phyloP scores from a whole-genome alignment of 2,797 vertebrate genomes.

The Catostomus latipinnis region DNA sequence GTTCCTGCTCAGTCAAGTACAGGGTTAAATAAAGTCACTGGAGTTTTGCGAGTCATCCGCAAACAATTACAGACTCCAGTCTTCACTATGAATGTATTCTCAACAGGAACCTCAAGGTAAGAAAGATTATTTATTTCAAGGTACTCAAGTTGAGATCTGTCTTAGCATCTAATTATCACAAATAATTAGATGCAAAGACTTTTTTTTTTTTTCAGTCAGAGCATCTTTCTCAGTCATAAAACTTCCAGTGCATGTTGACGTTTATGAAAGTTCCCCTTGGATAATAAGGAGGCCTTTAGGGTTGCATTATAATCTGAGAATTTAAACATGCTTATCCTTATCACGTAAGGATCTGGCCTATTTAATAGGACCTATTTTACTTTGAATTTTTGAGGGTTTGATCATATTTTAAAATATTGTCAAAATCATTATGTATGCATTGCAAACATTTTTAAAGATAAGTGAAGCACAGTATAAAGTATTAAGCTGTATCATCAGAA shows the following conservation, averaged over 20 bases:
- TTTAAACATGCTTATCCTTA: constrained; percentile 9
- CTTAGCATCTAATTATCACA: constrained; percentile 28
- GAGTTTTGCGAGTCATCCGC: constrained; percentile 1
- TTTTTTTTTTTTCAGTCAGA: too few species aligned
- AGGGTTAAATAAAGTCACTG: constrained; percentile 36
- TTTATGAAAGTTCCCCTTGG: constrained; percentile 7
- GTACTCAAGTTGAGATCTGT: constrained; percentile 44
- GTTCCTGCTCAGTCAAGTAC: constrained; percentile 13
- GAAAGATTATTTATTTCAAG: constrained; percentile 23
- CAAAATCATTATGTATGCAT: constrained; percentile 22
- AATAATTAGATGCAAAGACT: background rate
- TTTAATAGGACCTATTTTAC: background rate
- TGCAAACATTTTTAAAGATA: constrained; percentile 24
- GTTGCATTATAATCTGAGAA: constrained; percentile 1
- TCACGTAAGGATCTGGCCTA: constrained; percentile 14
- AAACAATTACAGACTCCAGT: constrained; percentile 9
- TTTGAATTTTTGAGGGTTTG: constrained; percentile 2
- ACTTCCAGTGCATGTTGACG: constrained; percentile 32
- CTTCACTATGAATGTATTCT: constrained; percentile 19
- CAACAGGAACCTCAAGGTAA: constrained; percentile 54
- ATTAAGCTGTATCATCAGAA: constrained; percentile 7
- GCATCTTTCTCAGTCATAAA: constrained; percentile 15
- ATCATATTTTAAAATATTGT: constrained; percentile 13
- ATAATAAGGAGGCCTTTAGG: constrained; percentile 10
- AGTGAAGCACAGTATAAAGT: background rate